Conservation (phyloP, 2,888 invertebrate genomes). For the Folsomia manolachei region DNA sequence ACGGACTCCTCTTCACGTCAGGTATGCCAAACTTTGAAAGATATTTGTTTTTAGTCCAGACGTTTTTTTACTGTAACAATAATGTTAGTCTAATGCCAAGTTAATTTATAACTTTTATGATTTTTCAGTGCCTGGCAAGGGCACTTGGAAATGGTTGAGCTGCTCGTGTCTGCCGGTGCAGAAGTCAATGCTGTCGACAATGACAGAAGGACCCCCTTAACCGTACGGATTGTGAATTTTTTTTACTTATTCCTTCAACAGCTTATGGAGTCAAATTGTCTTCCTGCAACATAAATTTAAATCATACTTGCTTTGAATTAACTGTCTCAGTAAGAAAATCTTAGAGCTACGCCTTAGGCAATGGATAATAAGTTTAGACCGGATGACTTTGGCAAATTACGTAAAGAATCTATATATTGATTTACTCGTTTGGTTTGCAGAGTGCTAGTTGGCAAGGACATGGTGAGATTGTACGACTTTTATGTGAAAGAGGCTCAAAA, state of each 20-base stretch:
- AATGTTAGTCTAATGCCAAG: not conserved
- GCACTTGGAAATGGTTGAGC: conserved; percentile 85
- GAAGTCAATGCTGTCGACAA: conserved; percentile 83
- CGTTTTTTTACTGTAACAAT: no score
- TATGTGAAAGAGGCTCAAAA: conserved; percentile 75
- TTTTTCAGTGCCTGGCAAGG: conserved; percentile 80
- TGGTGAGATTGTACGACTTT: conserved; percentile 72
- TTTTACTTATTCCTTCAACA: no score
- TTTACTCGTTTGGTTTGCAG: no score
- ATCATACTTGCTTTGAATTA: no score
- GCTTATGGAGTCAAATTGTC: no score
- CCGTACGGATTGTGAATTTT: no score
- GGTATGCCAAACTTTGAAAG: not conserved
- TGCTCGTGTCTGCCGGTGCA: conserved; percentile 78
- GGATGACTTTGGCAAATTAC: no score
- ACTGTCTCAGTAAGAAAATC: no score
- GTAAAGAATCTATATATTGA: no score
- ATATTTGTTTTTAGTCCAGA: not conserved
- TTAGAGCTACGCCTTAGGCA: no score
- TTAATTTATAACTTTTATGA: not conserved
- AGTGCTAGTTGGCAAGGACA: conserved; percentile 96
- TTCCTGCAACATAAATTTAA: no score
- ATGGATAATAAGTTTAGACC: no score
- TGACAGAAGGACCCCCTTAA: conserved; percentile 80
- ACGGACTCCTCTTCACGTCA: conserved; percentile 80